Percentiles rank a stretch among this genome's conserved stretches.
Conservation (phyloP, 2,888 invertebrate genomes). For the Drosophila demipolita region DNA sequence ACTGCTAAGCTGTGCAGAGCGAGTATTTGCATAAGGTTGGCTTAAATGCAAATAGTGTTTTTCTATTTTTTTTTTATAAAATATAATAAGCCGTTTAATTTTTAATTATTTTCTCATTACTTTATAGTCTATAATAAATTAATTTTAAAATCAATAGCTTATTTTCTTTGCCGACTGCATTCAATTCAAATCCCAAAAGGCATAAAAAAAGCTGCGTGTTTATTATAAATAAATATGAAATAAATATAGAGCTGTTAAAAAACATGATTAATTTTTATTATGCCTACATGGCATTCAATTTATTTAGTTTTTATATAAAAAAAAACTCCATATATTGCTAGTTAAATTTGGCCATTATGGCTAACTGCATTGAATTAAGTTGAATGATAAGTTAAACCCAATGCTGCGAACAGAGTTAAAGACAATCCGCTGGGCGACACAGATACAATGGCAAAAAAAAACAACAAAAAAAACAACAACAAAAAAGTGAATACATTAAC, state of each 20-base stretch:
- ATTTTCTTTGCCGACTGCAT: background rate
- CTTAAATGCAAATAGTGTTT: background rate
- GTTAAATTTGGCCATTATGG: slow-evolving; percentile 2
- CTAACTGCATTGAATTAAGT: slow-evolving; percentile 1
- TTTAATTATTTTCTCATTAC: background rate
- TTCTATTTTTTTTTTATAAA: background rate
- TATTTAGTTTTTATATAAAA: background rate
- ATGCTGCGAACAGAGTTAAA: background rate
- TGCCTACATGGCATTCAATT: background rate
- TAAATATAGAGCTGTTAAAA: background rate
- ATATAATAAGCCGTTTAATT: background rate
- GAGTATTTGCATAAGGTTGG: background rate
- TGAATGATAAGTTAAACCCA: slow-evolving; percentile 19
- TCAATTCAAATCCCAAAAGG: background rate
- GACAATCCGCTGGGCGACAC: slow-evolving; percentile 10
- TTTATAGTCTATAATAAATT: background rate
- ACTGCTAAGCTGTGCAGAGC: background rate
- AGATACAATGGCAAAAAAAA: background rate
- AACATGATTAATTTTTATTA: background rate
- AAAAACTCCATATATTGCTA: background rate
- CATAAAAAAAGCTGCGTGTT: background rate
- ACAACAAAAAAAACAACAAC: background rate
- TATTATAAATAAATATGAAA: background rate
- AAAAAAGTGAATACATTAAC: slow-evolving; percentile 4
- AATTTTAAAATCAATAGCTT: background rate